These are phyloP conservation scores for Drosophila diplacantha DNA, from an alignment of 2,888 invertebrate species.

Conservation along the genomic window DNA sequence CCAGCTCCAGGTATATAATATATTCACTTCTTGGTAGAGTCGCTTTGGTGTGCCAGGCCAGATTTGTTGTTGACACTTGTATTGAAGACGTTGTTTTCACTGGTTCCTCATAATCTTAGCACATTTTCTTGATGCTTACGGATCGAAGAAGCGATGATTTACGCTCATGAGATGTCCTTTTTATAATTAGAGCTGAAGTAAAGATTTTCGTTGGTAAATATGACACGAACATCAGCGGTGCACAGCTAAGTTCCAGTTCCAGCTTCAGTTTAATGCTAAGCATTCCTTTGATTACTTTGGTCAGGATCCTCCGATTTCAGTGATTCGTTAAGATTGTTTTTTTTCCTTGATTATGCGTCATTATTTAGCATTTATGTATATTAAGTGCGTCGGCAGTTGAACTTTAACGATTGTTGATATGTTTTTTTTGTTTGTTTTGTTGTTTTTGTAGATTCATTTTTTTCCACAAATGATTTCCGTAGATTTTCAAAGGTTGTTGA, in stretches of 20 bases:
- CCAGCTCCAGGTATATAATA: not conserved
- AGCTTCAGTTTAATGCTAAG: not conserved
- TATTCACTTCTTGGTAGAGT: not conserved
- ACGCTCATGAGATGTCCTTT: not conserved
- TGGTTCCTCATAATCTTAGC: not conserved
- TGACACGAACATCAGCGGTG: not conserved
- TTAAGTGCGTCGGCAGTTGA: not conserved
- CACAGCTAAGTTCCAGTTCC: not conserved
- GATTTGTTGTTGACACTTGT: not conserved
- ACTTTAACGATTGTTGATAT: not conserved
- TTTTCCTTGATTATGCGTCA: not conserved
- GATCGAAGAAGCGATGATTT: not conserved
- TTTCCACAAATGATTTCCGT: not conserved
- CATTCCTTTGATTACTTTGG: not conserved
- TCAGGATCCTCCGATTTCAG: not conserved
- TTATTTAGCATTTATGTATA: not conserved
- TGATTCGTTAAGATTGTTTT: not conserved
- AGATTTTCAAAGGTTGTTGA: not conserved
- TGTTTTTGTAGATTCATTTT: not conserved
- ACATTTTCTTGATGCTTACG: not conserved
- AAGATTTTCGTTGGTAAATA: not conserved
- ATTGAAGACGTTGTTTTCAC: not conserved
- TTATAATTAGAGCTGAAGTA: not conserved
- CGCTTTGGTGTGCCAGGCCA: not conserved
- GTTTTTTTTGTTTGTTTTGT: not conserved